Conservation (phyloP, 92 coral and sea anemone genomes). For the Diadumene lineata region DNA sequence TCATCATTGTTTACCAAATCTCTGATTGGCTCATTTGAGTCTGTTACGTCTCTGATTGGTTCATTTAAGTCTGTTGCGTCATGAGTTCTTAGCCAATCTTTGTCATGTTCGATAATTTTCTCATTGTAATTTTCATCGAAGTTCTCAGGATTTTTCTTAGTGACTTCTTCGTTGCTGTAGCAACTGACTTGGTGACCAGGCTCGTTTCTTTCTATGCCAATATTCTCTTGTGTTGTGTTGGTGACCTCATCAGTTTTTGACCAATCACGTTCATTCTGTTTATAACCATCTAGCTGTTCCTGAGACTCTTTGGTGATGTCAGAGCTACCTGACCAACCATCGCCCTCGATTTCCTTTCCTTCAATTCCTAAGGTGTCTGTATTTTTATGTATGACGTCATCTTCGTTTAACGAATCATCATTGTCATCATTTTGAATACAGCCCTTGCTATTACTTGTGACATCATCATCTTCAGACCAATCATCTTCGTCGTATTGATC, state of each 20-base stretch:
- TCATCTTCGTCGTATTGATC: constrained; percentile 2
- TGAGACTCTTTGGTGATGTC: constrained; percentile 19
- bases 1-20: background rate
- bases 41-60: background rate
- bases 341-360: background rate
- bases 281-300: background rate
- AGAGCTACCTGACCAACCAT: constrained; percentile 6
- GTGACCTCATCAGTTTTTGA: background rate
- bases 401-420: background rate
- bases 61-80: background rate
- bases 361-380: background rate
- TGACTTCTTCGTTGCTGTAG: background rate
- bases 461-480: background rate
- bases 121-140: background rate
- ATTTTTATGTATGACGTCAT: background rate
- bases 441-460: background rate
- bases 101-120: background rate
- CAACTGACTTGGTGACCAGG: background rate
- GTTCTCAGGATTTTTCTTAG: background rate
- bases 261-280: constrained; percentile 6
- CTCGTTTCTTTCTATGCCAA: background rate
- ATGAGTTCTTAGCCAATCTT: background rate
- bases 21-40: background rate
- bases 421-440: background rate
- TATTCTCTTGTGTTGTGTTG: background rate